These are phyloP conservation scores for Spatulosminthurus flaviceps DNA, from an alignment of 2,888 invertebrate genomes.

Conservation along the genomic window DNA sequence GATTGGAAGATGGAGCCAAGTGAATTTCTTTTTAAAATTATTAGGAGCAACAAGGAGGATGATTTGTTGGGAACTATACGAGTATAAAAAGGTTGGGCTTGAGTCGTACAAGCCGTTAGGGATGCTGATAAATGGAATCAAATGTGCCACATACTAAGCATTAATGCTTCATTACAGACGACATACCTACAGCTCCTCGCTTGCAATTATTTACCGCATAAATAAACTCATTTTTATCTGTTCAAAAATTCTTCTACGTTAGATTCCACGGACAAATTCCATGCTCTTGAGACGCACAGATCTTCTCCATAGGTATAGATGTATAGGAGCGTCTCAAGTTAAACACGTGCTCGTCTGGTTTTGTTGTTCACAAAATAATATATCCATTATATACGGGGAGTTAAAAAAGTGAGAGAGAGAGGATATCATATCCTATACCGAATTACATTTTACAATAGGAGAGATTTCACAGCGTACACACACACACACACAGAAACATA, in stretches of 20 bases:
- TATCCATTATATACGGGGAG: no score
- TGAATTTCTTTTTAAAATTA: neutral
- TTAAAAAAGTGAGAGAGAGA: no score
- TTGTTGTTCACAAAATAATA: neutral
- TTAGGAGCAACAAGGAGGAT: conserved; percentile 2
- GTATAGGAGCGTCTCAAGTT: neutral
- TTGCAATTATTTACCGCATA: conserved; percentile 23
- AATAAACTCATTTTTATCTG: conserved; percentile 25
- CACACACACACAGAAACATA: no score
- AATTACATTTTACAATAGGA: neutral
- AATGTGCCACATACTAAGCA: neutral
- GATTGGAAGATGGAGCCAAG: neutral
- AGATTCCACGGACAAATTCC: conserved; percentile 30
- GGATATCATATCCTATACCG: no score
- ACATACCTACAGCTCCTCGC: conserved; percentile 23
- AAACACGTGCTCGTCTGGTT: conserved; percentile 9
- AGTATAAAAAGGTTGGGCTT: neutral
- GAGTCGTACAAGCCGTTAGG: neutral
- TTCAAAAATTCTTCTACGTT: neutral
- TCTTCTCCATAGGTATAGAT: neutral
- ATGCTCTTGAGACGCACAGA: neutral
- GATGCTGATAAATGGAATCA: conserved; percentile 11
- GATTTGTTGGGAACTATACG: neutral
- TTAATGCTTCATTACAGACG: conserved; percentile 25
- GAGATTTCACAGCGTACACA: neutral